These are phyloP conservation scores for Anableps anableps DNA, from an alignment of 2,797 vertebrate species.

Conservation along the genomic window DNA sequence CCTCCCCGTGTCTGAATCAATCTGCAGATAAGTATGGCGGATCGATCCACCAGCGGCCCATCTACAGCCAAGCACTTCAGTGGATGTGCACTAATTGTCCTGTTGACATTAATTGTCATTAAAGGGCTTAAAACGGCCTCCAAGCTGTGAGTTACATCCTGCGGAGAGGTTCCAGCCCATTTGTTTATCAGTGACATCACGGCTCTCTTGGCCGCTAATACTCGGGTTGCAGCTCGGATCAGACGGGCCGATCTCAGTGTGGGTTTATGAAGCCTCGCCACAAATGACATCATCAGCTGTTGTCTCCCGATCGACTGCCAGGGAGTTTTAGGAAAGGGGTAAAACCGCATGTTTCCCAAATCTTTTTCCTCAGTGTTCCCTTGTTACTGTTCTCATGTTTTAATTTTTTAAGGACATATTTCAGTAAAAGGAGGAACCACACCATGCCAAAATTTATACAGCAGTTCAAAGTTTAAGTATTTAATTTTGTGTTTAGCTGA, in stretches of 20 bases:
- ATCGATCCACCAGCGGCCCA: constrained; percentile 75
- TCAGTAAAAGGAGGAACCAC: not conserved
- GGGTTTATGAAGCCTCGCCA: not conserved
- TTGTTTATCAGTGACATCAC: constrained; percentile 78
- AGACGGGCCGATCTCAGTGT: constrained; percentile 33
- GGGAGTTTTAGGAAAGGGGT: constrained; percentile 26
- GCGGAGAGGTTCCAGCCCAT: constrained; percentile 66
- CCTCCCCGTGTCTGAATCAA: constrained; percentile 74
- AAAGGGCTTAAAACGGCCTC: constrained; percentile 75
- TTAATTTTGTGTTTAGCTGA: not conserved
- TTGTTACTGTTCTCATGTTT: constrained; percentile 5
- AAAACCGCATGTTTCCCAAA: constrained; percentile 7
- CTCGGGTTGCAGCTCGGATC: constrained; percentile 48
- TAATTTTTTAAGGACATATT: not conserved
- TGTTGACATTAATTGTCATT: constrained; percentile 85
- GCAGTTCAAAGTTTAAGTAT: not conserved
- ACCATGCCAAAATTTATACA: not conserved
- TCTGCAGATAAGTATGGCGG: constrained; percentile 76
- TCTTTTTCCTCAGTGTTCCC: constrained; percentile 52
- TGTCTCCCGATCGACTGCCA: constrained; percentile 45
- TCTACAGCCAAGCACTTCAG: constrained; percentile 75
- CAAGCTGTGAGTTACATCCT: constrained; percentile 68
- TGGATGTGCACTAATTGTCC: constrained; percentile 83
- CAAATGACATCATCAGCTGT: constrained; percentile 64
- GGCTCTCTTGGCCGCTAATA: constrained; percentile 35